Evolutionary conservation across 2,888 invertebrate species (phyloP).

Genomic region (Conistra vaccinii): DNA sequence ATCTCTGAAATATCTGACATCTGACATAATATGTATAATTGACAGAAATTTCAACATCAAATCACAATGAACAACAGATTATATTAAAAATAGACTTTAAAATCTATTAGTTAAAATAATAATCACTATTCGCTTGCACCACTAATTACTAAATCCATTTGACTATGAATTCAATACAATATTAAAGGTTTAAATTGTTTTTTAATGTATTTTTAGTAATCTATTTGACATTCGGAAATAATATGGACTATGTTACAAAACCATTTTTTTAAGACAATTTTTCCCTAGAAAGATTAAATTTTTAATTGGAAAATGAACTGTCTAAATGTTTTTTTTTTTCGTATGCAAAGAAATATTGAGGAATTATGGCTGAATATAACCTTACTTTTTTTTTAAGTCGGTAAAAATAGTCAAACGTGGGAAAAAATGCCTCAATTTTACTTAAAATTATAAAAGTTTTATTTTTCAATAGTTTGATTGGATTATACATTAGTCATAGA

Average conservation of each 20-base stretch:
- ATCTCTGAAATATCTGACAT: too few species aligned
- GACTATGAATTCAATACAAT: too few species aligned
- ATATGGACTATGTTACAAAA: constrained; percentile 44
- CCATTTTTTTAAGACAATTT: constrained; percentile 7
- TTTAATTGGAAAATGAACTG: neutral
- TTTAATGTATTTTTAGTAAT: neutral
- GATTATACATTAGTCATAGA: constrained; percentile 40
- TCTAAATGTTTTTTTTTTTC: too few species aligned
- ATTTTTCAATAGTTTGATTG: constrained; percentile 39
- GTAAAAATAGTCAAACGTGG: neutral
- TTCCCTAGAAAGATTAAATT: neutral
- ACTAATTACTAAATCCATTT: too few species aligned
- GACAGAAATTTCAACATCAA: too few species aligned
- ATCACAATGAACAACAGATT: neutral
- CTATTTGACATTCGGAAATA: neutral
- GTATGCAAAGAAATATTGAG: too few species aligned
- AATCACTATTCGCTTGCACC: too few species aligned
- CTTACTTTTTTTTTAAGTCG: too few species aligned
- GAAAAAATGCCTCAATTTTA: constrained; percentile 6
- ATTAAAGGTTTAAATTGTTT: too few species aligned
- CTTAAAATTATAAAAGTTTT: constrained; percentile 46
- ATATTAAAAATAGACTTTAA: neutral
- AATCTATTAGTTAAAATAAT: too few species aligned
- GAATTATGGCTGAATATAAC: too few species aligned
- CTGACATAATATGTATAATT: too few species aligned